Conservation (phyloP, 2,797 vertebrate species). For the Sphenodon punctatus region DNA sequence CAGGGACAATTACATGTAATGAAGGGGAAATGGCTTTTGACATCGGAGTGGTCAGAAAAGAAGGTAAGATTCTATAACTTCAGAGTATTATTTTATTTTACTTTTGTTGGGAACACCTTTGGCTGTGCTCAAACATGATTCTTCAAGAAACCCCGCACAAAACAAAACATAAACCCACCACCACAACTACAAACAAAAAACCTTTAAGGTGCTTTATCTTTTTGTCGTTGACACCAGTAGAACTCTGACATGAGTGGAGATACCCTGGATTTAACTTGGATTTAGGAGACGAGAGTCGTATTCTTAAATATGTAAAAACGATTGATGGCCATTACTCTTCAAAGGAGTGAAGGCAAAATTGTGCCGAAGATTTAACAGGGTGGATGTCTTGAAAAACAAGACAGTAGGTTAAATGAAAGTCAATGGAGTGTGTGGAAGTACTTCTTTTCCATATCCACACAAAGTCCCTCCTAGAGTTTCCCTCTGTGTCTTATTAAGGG, state of each 20-base stretch:
- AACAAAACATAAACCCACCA: too few relatives aligned
- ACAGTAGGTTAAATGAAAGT: too few relatives aligned
- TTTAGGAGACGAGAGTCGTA: neutral
- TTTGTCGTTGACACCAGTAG: neutral
- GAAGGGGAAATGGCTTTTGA: constrained; percentile 35
- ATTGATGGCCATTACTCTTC: too few relatives aligned
- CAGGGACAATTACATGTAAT: constrained; percentile 37
- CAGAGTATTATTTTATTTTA: neutral
- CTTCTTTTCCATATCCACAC: too few relatives aligned
- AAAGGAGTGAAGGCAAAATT: too few relatives aligned
- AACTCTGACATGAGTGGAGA: neutral
- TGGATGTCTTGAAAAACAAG: too few relatives aligned
- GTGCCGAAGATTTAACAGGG: too few relatives aligned
- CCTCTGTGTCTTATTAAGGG: too few relatives aligned
- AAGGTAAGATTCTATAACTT: neutral
- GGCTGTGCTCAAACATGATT: accelerated
- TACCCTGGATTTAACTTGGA: neutral
- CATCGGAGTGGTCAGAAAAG: constrained; percentile 19
- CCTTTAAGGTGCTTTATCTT: neutral
- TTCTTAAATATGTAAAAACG: neutral
- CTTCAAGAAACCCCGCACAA: neutral
- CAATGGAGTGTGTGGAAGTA: too few relatives aligned
- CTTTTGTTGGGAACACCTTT: neutral
- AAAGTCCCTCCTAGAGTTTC: too few relatives aligned
- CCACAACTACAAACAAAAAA: too few relatives aligned